Base-by-base conservation (phyloP, 2,797 vertebrate species). In the Microcaecilia unicolor region DNA sequence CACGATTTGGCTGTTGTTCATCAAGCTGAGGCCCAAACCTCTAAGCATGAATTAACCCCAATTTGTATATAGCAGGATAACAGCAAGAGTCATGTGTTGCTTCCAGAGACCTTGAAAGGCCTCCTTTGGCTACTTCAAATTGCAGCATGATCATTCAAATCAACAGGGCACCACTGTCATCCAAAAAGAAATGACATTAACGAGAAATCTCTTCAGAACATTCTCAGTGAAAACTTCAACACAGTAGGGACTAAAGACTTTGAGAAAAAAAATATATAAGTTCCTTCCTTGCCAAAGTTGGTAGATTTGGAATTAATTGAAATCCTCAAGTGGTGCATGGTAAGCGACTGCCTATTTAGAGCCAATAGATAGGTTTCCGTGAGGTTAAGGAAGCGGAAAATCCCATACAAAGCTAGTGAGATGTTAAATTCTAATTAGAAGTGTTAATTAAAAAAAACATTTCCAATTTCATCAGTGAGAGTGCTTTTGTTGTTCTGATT, bases 371-470 rank as follows among this genome's bases (percentile, higher is more conserved):
- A 81, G 74, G 64, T 83, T 83, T 83, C 78, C 60, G 38, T 80
- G 78, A 79, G 67, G 73, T 71, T 79, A 83, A 80, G 76, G 80
- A 79, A 83, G 74, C 72, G 67, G 80, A 80, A 81, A 83, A 83
- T 81, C 77, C 77, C 78, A 79, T 80, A 81, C 68, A 65, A 81
- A 81, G 72, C 73, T 81, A 83, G 74, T 76, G 77, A 80, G 77
- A 80, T 83, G 80, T 78, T 83, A 83, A 83, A 80, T 83, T 81
- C 77, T 83, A 83, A 83, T 83, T 83, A 81, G 74, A 80, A 83
- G 74, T 83, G 80, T 79, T 83, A 83, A 81, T 83, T 83, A 78
- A 82, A 82, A 58, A 81, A 80, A 74, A 67, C 67, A 70, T 74
- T 75, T 83, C 73, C 76, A 83, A 79, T 83, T 83, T 80, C 77